Evolutionary conservation across 2,113 vertebrate genomes (phyloP), one percentile per base, ranked within the genome.

Genomic region (Diadophis punctatus): DNA sequence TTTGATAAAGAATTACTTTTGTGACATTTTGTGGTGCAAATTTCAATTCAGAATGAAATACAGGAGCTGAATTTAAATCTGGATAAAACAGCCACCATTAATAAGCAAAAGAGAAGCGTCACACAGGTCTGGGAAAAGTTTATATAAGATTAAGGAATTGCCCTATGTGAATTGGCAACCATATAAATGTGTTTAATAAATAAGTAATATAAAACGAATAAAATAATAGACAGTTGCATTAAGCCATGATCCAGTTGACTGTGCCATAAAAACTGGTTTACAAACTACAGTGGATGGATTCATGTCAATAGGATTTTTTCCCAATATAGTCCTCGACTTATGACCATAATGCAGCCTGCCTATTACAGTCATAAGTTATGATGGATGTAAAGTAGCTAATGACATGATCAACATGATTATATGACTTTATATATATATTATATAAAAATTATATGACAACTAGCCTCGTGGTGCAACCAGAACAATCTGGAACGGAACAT

Each of bases 1-100:
- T 96, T 95, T 95, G 96, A 97, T 96, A 94, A 96, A 96, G 95
- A 96, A 96, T 95, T 95, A 93, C 86, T 93, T 12, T 3, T n/a
- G 74, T 52, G 93, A 94, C 94, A n/a, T 43, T 95, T 94, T 95
- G 95, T 93, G 93, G 94, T 27, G 91, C 91, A 22, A 4, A 92
- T 97, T 95, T 55, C 92, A 56, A 10, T 25, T 14, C 87, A 3
- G 16, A 80, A 80, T 2, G 63, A 90, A 87, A 60, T 18, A 20
- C 0, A 93, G 94, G 93, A 92, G 91, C 94, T 46, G 88, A 68
- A 88, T 95, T 63, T 90, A 53, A 92, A 91, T 48, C 85, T 84
- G 74, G 18, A 25, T 9, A 18, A 51, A 39, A 90, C 23, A 14
- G 22, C 18, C 68, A 80, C n/a, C 34, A 39, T 80, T 80, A 80